Evolutionary conservation across 2,888 invertebrate species (phyloP).

Genomic region (Pammene aurita): DNA sequence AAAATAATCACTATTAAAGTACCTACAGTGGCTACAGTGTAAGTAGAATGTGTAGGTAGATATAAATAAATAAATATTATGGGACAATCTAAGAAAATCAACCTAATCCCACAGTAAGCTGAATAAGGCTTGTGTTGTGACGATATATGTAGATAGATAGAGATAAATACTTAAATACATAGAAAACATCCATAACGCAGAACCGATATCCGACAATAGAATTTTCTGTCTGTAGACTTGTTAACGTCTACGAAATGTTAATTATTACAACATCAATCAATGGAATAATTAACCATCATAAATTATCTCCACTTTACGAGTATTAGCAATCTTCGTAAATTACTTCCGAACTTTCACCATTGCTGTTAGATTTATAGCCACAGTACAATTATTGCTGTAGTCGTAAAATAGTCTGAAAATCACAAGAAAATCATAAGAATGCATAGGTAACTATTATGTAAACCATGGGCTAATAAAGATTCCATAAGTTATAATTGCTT

Average conservation of each 20-base stretch:
- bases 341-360: constrained; percentile 28
- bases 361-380: constrained; percentile 31
- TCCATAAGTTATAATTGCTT: constrained; percentile 33
- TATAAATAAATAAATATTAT: no score
- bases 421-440: constrained; percentile 18
- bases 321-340: constrained; percentile 27
- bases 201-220: no score
- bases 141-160: no score
- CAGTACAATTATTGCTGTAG: constrained; percentile 10
- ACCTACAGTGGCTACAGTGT: no score
- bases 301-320: not conserved
- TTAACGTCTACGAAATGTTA: not conserved
- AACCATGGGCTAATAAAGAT: constrained; percentile 36
- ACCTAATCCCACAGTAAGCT: no score
- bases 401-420: constrained; percentile 1
- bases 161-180: no score
- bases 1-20: no score
- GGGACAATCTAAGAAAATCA: no score
- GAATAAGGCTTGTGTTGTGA: no score
- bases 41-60: no score
- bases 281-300: constrained; percentile 13
- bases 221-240: no score
- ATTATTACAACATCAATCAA: constrained; percentile 4
- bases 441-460: constrained; percentile 39
- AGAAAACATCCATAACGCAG: no score